Base-by-base conservation (phyloP, 2,888 invertebrate genomes). In the Tribolium freemani region DNA sequence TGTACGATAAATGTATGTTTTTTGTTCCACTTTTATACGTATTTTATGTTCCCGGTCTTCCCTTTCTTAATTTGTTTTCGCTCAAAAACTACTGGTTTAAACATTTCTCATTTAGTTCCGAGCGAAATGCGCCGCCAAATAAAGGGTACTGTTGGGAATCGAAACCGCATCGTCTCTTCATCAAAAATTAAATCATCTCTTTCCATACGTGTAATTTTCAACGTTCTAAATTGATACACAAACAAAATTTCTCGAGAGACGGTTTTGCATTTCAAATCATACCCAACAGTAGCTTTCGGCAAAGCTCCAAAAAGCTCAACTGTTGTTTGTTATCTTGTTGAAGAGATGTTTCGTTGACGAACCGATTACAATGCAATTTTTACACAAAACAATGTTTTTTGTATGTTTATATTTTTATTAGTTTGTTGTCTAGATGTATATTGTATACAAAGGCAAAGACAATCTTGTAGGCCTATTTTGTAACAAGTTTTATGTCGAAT, bases 391-490 rank as follows among this genome's bases (percentile, higher is more conserved):
- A 64, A 21, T 54, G 13, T 45, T 71, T n/a, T 66, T 67, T 71
- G 54, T 58, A 71, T 45, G 53, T 71, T 67, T 67, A 50, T 64
- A 70, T 70, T 70, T 56, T 70, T 57, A 64, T 70, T 53, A 64
- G 66, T 64, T 71, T 66, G 48, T 51, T 71, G 66, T 67, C 56
- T 71, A 60, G 51, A 44, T 60, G 31, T 46, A 53, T 60, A 61
- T 67, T 71, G 58, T 71, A 64, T 48, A 48, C 60, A 46, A 70
- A 58, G 72, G 72, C 69, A 84, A 83, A 82, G 86, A 86, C 86
- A 86, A 86, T 86, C 86, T 83, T 79, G 78, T 83, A 85, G 84
- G 86, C 85, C 86, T 86, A 86, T 84, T 84, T 84, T 85, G 80
- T 84, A 83, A 79, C 77, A 77, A 79, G 75, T 77, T 75, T 72